A percentile compares a stretch with the other conserved stretches of the same genome.
Evolutionary conservation across 2,113 vertebrate species (phyloP).

Genomic region (Archocentrus centrarchus): DNA sequence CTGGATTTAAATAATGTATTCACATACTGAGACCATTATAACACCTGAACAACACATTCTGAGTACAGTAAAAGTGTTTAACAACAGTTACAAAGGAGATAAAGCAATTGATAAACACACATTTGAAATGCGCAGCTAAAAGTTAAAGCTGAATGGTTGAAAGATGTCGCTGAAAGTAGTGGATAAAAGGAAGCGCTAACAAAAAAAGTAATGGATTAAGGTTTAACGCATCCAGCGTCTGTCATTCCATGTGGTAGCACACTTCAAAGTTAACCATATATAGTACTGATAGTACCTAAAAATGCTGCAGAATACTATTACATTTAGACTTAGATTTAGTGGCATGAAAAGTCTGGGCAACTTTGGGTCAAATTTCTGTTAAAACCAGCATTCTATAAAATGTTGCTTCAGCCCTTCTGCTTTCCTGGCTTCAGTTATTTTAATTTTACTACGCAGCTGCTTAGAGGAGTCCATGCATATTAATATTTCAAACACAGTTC

Average conservation of each 20-base stretch:
- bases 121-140: too few species aligned
- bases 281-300: neutral
- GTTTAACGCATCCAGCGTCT: neutral
- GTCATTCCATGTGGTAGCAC: neutral
- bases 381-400: neutral
- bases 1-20: neutral
- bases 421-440: neutral
- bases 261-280: neutral
- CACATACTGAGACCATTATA: neutral
- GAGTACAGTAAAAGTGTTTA: neutral
- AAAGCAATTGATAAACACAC: neutral
- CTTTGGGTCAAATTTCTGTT: neutral
- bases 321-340: neutral
- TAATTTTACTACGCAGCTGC: neutral
- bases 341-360: neutral
- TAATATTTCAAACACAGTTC: neutral
- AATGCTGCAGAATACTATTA: neutral
- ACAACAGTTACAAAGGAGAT: neutral
- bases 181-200: too few species aligned
- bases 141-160: too few species aligned
- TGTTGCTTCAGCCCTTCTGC: neutral
- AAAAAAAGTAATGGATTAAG: neutral
- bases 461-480: neutral
- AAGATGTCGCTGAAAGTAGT: too few species aligned
- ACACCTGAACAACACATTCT: conserved; percentile 1